phyloP scores from a whole-genome alignment of 2,888 invertebrate genomes.

The Euplexia lucipara region DNA sequence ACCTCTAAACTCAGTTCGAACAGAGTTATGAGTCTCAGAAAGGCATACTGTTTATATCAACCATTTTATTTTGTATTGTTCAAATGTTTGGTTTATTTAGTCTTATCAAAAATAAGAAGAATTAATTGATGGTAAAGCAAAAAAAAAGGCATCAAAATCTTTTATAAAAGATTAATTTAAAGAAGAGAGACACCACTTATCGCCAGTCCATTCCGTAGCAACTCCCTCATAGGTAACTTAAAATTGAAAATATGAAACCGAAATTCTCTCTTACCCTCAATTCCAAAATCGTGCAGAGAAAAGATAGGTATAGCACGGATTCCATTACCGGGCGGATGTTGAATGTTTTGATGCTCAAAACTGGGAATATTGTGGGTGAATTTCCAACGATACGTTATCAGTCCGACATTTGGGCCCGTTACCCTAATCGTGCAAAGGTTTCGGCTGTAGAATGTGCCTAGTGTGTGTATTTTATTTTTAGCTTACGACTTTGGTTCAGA shows the following conservation, averaged over 20 bases:
- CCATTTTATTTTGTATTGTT: too few species aligned
- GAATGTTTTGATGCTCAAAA: slow-evolving; percentile 57
- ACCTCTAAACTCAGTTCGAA: too few species aligned
- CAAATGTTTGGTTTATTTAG: too few species aligned
- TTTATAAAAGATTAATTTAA: not conserved
- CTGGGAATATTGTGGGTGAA: slow-evolving; percentile 52
- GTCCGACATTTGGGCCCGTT: slow-evolving; percentile 51
- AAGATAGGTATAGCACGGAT: slow-evolving; percentile 54
- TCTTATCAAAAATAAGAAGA: too few species aligned
- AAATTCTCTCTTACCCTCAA: slow-evolving; percentile 9
- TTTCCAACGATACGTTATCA: slow-evolving; percentile 65
- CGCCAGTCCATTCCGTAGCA: not conserved
- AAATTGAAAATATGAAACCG: slow-evolving; percentile 22
- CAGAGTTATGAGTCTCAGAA: too few species aligned
- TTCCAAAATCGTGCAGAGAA: slow-evolving; percentile 19
- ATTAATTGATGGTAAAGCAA: too few species aligned
- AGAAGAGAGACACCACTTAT: not conserved
- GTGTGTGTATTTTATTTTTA: slow-evolving; percentile 10
- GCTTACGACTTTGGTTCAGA: not conserved
- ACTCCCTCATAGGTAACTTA: not conserved
- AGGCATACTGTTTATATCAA: too few species aligned
- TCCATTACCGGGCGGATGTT: slow-evolving; percentile 63
- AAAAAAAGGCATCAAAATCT: too few species aligned
- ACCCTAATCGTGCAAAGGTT: slow-evolving; percentile 62
- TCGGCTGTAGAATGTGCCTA: slow-evolving; percentile 20